These are phyloP conservation scores for Bradypodion ventrale DNA, from an alignment of 2,797 vertebrate species.

Conservation along the genomic window DNA sequence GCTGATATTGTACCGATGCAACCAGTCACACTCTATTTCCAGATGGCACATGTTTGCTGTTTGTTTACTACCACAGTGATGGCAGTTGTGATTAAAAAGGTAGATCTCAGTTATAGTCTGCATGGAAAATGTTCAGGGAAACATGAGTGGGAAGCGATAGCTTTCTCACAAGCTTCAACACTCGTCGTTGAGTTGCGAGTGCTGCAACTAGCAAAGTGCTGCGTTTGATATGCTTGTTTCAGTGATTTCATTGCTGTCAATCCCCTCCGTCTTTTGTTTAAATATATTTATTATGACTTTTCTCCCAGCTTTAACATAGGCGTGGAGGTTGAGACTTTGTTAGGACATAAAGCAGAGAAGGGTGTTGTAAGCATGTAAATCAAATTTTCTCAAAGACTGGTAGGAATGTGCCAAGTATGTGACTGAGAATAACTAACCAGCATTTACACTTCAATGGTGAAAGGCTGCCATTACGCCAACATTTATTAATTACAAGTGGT, in stretches of 20 bases:
- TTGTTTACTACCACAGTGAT: conserved; percentile 14
- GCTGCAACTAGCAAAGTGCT: neutral
- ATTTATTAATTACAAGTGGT: too few species aligned
- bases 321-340: neutral
- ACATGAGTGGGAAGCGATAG: conserved; percentile 33
- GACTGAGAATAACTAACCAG: neutral
- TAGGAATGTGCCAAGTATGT: neutral
- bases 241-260: neutral
- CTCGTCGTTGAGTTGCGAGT: neutral
- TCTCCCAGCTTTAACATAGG: neutral
- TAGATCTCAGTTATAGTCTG: conserved; percentile 1
- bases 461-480: too few species aligned
- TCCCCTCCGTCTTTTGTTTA: neutral
- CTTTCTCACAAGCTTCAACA: neutral
- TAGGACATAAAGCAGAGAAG: neutral
- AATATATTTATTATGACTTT: neutral
- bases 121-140: conserved; percentile 23
- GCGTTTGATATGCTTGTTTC: neutral
- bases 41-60: neutral
- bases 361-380: neutral
- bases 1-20: neutral
- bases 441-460: too few species aligned
- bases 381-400: neutral
- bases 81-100: conserved; percentile 27
- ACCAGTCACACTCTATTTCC: neutral